Base-by-base conservation (phyloP, 2,797 vertebrate genomes). In the Columba guinea region DNA sequence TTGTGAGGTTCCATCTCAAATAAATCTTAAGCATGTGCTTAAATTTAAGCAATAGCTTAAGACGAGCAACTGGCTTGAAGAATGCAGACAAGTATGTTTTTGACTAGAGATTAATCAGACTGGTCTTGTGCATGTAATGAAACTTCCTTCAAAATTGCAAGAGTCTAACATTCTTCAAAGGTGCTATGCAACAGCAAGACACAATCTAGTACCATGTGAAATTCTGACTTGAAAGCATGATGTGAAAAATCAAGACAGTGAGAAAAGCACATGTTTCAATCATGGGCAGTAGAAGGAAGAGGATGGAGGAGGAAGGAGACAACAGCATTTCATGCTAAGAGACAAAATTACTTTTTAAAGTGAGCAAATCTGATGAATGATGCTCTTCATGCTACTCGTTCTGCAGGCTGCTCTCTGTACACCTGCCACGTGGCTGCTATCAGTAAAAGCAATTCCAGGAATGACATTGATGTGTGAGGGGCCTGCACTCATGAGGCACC, bases 391-490 rank as follows among this genome's bases (percentile, higher is more conserved):
- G 56, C 75, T 87, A 70, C 92, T 95, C 5, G 0, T 82, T 95
- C 84, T 89, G 86, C 86, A 87, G 70, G 35, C 89, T 87, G 58
- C 80, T 84, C 67, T 86, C 83, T 76, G 63, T 49, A 56, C 30
- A 95, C 74, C 84, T 84, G 83, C 89, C 89, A 89, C 28, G 20
- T 63, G 95, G 52, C 86, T 89, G 48, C 94, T 92, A 92, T 82
- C 95, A 92, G 92, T 59, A 60, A 91, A 95, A 95, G 84, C 55
- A 97, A 91, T 93, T 92, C 77, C 65, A 81, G 63, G 46, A 96
- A 70, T 56, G 91, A 90, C 94, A 94, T 30, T 91, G 93, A 94
- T 93, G 63, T 82, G 94, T 94, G 93, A 94, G 87, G 67, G 83
- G 70, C 80, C 91, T 88, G 93, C 83, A 95, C 95, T 82, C 84